Percentiles rank a stretch among this genome's conserved stretches.
Evolutionary conservation across 2,797 vertebrate genomes (phyloP).

Genomic region (Cichlasoma orientale): DNA sequence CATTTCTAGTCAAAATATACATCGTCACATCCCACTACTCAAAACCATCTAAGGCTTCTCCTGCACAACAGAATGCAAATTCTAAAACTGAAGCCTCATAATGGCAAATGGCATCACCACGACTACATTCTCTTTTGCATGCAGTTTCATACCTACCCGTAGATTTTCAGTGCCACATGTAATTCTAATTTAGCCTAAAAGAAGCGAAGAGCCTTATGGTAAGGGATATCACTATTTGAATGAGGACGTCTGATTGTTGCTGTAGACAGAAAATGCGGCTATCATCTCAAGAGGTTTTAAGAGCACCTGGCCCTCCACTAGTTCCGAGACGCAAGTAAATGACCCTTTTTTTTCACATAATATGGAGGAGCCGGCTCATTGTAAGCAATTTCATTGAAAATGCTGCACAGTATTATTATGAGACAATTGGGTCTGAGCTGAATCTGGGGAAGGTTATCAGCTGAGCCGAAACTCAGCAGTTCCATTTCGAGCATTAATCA

Average conservation of each 20-base stretch:
- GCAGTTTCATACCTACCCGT: background rate
- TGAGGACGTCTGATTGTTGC: conserved; percentile 45
- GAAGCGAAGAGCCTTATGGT: background rate
- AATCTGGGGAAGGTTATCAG: conserved; percentile 66
- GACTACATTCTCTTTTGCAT: background rate
- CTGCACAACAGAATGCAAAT: background rate
- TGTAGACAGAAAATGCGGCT: conserved; percentile 40
- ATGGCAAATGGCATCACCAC: background rate
- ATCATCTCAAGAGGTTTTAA: conserved; percentile 52
- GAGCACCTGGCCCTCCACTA: conserved; percentile 35
- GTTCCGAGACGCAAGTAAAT: conserved; percentile 37
- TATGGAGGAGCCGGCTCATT: conserved; percentile 35
- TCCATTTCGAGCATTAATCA: conserved; percentile 66
- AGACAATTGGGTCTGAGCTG: conserved; percentile 63
- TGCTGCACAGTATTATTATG: conserved; percentile 48
- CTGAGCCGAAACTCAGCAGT: conserved; percentile 41
- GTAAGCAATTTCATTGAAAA: conserved; percentile 60
- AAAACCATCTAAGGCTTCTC: background rate
- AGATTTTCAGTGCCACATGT: background rate
- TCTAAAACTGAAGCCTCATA: background rate
- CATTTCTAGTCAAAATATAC: background rate
- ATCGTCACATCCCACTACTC: background rate
- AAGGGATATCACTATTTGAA: conserved; percentile 34
- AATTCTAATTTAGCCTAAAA: conserved; percentile 22
- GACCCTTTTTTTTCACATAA: conserved; percentile 29